Evolutionary conservation across 1,140 invertebrate species (phyloP), one percentile per base, ranked within the genome.

Genomic region (Lepidurus apus): DNA sequence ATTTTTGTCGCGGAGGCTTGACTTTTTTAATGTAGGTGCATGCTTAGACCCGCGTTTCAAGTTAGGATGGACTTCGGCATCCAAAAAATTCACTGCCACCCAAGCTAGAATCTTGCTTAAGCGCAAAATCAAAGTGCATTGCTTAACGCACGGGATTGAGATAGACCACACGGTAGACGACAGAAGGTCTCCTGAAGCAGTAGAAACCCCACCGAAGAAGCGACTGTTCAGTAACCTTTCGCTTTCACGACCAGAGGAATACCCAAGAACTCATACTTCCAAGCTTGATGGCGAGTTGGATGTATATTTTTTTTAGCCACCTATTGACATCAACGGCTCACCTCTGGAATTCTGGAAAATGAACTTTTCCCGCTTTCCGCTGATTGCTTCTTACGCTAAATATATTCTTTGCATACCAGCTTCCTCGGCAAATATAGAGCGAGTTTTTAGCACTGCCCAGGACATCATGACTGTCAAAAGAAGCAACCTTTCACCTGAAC

Each of bases 21-120:
- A 26, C 74, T 74, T 74, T 74, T 74, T 74, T 74, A 26, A 26
- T 74, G 74, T 34, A 74, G 74, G 74, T 74, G 74, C 75, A 11
- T 76, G 75, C 42, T 42, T 76, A 44, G 5, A 76, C 42, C 75
- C 75, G n/a, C 74, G 74, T 1, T 74, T 24, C 24, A 74, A 74
- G 21, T 11, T 24, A 11, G 74, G 11, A 13, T 74, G 74, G 74
- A 74, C 74, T 24, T 10, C 10, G 24, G 74, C 24, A 24, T 74
- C 74, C 11, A 21, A 24, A 24, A 42, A 13, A 11, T 74, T 24
- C 24, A 74, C 74, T 10, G 74, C 74, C 13, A 74, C 74, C 11
- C 24, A 11, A 10, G 74, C 74, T 1, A 74, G 42, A 42, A 21
- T 42, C 24, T 42, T 26, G 13, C 10, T 74, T 10, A 11, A 26